A percentile compares a stretch with the other conserved stretches of the same genome.
Conservation (phyloP, 2,113 vertebrate genomes). For the Australoheros scitulus region DNA sequence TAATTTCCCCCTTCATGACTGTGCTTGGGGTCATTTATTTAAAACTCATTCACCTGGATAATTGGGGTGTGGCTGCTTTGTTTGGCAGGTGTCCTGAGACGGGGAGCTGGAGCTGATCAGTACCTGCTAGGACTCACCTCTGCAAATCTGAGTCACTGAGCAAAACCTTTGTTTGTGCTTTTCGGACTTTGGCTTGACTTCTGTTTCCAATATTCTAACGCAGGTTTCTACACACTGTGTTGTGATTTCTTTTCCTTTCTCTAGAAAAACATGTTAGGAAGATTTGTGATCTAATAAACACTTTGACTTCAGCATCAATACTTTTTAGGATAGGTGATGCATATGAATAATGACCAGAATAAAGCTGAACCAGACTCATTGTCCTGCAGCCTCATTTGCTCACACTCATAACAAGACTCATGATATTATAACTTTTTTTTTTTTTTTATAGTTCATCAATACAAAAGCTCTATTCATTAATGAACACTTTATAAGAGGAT, state of each 20-base stretch:
- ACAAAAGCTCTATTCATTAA: conserved; percentile 39
- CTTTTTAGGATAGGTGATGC: not conserved
- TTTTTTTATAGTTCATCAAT: conserved; percentile 43
- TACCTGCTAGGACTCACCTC: too few relatives aligned
- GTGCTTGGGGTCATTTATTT: too few relatives aligned
- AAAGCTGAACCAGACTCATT: conserved; percentile 9
- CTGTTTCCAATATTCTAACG: not conserved
- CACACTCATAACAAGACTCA: conserved; percentile 14
- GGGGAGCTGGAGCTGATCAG: too few relatives aligned
- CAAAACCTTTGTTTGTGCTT: too few relatives aligned
- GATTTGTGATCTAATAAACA: not conserved
- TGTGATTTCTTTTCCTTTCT: not conserved
- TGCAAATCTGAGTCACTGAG: too few relatives aligned
- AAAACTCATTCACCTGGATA: too few relatives aligned
- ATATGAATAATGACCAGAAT: conserved; percentile 27
- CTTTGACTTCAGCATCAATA: not conserved
- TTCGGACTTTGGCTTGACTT: not conserved
- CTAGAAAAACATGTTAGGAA: not conserved
- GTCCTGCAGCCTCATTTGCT: not conserved
- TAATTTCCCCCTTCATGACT: too few relatives aligned
- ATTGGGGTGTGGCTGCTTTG: too few relatives aligned
- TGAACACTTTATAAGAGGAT: conserved; percentile 37
- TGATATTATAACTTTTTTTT: not conserved
- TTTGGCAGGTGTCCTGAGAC: too few relatives aligned
- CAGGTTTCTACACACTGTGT: not conserved